phyloP scores from a whole-genome alignment of 2,888 invertebrate genomes.

The Maniola hyperantus region DNA sequence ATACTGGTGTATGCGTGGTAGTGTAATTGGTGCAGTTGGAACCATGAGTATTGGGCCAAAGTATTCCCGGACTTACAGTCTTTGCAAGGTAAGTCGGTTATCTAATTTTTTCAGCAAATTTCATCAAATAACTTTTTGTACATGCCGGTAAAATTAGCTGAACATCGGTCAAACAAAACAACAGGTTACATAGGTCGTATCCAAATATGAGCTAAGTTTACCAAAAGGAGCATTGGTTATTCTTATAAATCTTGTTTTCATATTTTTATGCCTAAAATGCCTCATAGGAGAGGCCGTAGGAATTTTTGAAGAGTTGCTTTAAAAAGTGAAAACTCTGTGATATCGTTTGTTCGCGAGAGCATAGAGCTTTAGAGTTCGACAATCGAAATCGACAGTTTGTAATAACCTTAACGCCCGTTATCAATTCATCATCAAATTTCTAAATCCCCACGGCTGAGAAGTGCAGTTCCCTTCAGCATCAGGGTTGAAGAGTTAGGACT shows the following conservation, averaged over 20 bases:
- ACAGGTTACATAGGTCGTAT: neutral
- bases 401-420: no score
- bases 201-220: neutral
- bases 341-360: no score
- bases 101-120: neutral
- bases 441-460: no score
- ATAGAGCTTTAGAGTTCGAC: no score
- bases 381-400: no score
- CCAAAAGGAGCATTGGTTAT: neutral
- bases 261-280: neutral
- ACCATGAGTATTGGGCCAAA: conserved; percentile 11
- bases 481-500: no score
- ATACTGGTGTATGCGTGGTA: neutral
- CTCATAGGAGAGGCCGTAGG: no score
- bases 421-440: no score
- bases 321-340: no score
- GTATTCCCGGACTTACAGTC: conserved; percentile 21
- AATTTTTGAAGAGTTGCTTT: no score
- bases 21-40: neutral
- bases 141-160: neutral
- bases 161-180: neutral
- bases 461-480: no score
- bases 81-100: conserved; percentile 40
- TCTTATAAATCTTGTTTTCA: neutral
- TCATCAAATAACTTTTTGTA: neutral